Percentiles rank a stretch among this genome's conserved stretches.
Conservation (phyloP, 2,113 vertebrate genomes). For the Physeter macrocephalus region DNA sequence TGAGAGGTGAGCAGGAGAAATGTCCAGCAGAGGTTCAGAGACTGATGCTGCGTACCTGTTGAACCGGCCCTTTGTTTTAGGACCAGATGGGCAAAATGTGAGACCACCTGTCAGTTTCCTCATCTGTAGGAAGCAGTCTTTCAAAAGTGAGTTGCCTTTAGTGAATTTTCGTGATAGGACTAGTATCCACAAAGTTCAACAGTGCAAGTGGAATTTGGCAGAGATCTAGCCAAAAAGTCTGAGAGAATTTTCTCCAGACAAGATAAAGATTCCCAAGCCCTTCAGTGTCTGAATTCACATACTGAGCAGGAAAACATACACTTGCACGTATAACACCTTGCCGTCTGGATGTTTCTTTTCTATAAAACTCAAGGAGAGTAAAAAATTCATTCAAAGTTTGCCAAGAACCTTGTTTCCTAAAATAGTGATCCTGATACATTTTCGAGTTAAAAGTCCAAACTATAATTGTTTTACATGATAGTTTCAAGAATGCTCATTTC, state of each 20-base stretch:
- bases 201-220: background rate
- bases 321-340: background rate
- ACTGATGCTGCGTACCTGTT: background rate
- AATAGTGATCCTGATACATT: background rate
- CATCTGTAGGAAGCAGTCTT: background rate
- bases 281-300: background rate
- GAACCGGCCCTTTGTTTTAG: conserved; percentile 12
- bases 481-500: background rate
- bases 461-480: background rate
- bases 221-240: background rate
- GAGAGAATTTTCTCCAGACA: background rate
- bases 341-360: background rate
- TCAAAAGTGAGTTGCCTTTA: background rate
- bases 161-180: background rate
- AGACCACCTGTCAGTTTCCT: background rate
- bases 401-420: background rate
- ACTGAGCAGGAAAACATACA: background rate
- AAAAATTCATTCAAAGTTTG: conserved; percentile 6
- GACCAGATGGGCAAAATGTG: conserved; percentile 2
- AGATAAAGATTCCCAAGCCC: background rate
- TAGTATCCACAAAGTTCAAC: background rate
- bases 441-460: background rate
- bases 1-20: background rate
- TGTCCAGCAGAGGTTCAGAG: background rate
- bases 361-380: background rate